A percentile compares a stretch with the other conserved stretches of the same genome.
phyloP scores from a whole-genome alignment of 1,140 invertebrate species.

The Hypsibius dujardini region DNA sequence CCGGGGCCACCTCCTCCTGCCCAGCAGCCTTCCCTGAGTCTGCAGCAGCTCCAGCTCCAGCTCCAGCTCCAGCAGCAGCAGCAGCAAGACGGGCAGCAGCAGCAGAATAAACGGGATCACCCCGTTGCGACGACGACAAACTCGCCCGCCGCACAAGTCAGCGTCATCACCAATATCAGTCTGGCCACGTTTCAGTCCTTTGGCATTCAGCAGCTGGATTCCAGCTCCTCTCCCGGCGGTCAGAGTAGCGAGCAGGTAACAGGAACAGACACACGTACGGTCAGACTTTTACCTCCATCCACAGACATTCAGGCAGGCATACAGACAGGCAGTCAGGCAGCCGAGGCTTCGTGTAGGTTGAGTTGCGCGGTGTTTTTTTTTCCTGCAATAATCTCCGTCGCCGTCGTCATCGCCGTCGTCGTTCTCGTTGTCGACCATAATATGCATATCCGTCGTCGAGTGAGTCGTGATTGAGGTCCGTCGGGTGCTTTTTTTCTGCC shows the following conservation, averaged over 20 bases:
- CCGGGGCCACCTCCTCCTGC: no score
- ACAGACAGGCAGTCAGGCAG: neutral
- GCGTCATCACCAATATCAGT: constrained; percentile 13
- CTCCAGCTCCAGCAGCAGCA: neutral
- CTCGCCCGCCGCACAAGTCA: neutral
- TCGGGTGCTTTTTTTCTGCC: neutral
- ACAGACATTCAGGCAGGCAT: neutral
- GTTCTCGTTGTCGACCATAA: neutral
- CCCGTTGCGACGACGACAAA: neutral
- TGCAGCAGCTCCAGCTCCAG: neutral
- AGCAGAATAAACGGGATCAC: neutral
- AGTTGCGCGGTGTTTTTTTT: neutral
- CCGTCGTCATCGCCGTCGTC: neutral
- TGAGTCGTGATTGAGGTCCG: no score
- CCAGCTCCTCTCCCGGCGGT: neutral
- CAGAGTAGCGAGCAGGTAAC: neutral
- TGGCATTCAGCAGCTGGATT: constrained; percentile 1
- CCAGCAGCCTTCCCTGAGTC: no score
- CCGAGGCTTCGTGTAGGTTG: neutral
- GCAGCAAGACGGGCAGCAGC: neutral
- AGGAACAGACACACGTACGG: neutral
- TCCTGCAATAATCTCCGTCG: neutral
- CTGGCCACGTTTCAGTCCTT: neutral
- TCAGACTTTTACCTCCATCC: no score
- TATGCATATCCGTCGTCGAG: no score